These are phyloP conservation scores for Cryptomyrus ogoouensis DNA, from an alignment of 2,113 vertebrate genomes.

Conservation along the genomic window DNA sequence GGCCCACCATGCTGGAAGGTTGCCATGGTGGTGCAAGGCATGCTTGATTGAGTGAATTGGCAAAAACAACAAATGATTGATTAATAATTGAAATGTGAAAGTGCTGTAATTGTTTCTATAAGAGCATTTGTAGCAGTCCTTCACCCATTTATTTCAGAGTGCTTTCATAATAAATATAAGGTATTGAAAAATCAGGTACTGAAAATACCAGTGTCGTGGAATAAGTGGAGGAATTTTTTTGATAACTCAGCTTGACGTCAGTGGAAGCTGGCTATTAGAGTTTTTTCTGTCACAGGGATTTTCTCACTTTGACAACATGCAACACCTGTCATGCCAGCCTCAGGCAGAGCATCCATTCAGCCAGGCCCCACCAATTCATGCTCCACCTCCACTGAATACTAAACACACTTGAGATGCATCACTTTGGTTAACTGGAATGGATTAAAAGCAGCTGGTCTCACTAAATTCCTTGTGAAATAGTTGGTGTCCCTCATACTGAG, in stretches of 20 bases:
- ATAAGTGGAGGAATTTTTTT: neutral
- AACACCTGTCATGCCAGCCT: neutral
- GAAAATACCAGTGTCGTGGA: neutral
- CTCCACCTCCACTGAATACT: neutral
- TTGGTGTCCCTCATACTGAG: neutral
- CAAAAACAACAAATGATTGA: neutral
- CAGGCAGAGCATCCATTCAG: neutral
- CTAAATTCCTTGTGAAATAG: neutral
- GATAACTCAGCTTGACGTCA: neutral
- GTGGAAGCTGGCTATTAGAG: neutral
- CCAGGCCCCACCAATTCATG: neutral
- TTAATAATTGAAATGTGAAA: neutral
- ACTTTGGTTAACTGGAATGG: neutral
- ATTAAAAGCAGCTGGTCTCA: neutral
- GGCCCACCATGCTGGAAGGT: neutral
- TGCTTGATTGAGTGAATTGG: neutral
- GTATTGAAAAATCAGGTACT: neutral
- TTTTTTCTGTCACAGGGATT: neutral
- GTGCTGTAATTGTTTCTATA: neutral
- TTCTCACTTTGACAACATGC: neutral
- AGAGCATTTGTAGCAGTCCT: neutral
- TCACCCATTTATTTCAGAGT: neutral
- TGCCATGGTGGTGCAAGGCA: neutral
- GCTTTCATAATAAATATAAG: neutral
- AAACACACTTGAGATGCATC: neutral